Percentiles rank a stretch among this genome's conserved stretches.
These are phyloP conservation scores for Cisticola juncidis DNA, from an alignment of 2,113 vertebrate genomes.

Conservation along the genomic window DNA sequence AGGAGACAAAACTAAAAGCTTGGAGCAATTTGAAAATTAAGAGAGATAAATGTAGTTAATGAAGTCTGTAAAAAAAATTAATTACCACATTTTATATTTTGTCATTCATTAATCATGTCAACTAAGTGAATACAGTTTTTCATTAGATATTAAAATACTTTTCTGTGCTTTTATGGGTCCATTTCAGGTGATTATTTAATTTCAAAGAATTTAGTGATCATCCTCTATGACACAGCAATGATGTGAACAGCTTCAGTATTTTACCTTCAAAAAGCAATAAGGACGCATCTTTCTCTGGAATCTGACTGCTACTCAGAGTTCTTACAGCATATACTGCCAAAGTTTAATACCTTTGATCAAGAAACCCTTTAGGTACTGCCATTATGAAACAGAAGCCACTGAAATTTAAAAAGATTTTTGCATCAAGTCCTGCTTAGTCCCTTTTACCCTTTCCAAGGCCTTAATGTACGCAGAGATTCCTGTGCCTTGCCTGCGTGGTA, in stretches of 20 bases:
- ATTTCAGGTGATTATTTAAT: neutral
- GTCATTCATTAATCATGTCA: neutral
- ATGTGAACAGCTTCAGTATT: neutral
- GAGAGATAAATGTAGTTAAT: conserved; percentile 25
- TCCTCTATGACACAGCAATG: neutral
- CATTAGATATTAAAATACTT: neutral
- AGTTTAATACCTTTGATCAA: neutral
- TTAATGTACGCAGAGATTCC: rapidly evolving
- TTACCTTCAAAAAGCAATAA: neutral
- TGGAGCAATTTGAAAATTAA: neutral
- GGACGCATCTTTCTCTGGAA: neutral
- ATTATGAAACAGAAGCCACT: neutral
- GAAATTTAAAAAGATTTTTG: neutral
- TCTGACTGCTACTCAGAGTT: neutral
- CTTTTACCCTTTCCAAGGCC: neutral
- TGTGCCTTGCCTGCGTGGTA: rapidly evolving
- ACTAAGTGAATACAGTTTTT: neutral
- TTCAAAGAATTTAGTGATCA: neutral
- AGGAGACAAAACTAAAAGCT: neutral
- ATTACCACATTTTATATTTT: neutral
- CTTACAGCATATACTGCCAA: neutral
- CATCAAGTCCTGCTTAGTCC: neutral
- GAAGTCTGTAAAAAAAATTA: neutral
- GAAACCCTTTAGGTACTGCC: neutral
- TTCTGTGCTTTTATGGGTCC: neutral